Evolutionary conservation across 1,140 invertebrate genomes (phyloP), one percentile per base, ranked within the genome.

Genomic region (Formica exsecta): DNA sequence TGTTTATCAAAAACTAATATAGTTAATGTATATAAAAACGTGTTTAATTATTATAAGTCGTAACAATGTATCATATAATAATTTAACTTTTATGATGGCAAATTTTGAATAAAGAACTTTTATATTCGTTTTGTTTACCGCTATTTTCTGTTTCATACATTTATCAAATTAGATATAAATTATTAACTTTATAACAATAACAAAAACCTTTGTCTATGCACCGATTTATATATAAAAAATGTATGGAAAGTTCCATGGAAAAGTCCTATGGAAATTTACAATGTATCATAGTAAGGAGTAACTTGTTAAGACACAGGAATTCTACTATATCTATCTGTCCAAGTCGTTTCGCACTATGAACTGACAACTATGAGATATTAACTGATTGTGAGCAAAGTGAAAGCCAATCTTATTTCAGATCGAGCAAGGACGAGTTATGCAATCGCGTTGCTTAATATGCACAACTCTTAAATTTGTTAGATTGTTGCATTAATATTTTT

Each of bases 361-460:
- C 76, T 87, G 77, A 90, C 86, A 90, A 85, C 64, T 83, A 89
- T 89, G 86, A 90, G 86, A 92, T 92, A 93, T 91, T 92, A 91
- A 92, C 84, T 84, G 88, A 29, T 29, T 29, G 25, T 29, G 25
- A 89, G 86, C 77, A 64, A 87, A 89, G 92, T 93, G 92, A 93
- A 93, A 93, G 92, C 85, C 71, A 92, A 90, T 87, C 88, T 84
- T 87, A 86, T 83, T 84, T 64, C 85, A 87, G 66, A 76, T 81
- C 81, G 68, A 68, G 83, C 61, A 86, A 91, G 89, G 85, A 84
- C 75, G 57, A 68, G 44, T 93, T 92, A 81, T 86, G 92, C 85
- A 92, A 92, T 25, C 7, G 19, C 44, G 75, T 92, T 92, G 86
- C 91, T 88, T 81, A 92, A 93, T 87, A 66, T 70, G 84, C 38